Evolutionary conservation across 1,140 invertebrate genomes (phyloP).

Genomic region (Hormaphis cornu): DNA sequence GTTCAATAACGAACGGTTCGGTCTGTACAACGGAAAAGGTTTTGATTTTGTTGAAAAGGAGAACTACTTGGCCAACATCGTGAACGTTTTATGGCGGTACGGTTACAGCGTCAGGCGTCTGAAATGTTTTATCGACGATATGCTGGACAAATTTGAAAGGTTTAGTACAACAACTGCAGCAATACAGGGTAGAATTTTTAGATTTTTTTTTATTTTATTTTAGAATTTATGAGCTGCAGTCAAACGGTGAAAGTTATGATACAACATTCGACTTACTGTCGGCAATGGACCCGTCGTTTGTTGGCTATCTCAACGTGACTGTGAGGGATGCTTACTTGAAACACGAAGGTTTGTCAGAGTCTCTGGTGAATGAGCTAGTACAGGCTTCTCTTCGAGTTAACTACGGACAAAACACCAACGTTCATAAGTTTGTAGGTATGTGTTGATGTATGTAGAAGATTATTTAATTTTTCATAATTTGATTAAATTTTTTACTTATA

Average conservation of each 20-base stretch:
- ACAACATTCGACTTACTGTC: constrained; percentile 36
- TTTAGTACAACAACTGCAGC: too few species aligned
- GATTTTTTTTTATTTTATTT: constrained; percentile 34
- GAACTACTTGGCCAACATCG: constrained; percentile 42
- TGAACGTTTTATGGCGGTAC: constrained; percentile 46
- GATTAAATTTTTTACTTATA: too few species aligned
- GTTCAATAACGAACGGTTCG: constrained; percentile 36
- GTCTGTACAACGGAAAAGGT: constrained; percentile 45
- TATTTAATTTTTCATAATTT: background rate
- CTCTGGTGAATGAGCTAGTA: constrained; percentile 52
- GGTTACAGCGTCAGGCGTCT: constrained; percentile 44
- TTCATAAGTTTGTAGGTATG: constrained; percentile 55
- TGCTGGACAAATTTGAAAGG: constrained; percentile 44
- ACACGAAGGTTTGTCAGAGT: constrained; percentile 39
- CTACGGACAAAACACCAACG: constrained; percentile 53
- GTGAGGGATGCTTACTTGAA: constrained; percentile 37
- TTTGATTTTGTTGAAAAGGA: constrained; percentile 44
- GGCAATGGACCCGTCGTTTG: constrained; percentile 32
- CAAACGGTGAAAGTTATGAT: constrained; percentile 43
- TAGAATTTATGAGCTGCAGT: constrained; percentile 49
- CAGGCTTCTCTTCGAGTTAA: constrained; percentile 49
- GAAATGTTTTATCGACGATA: constrained; percentile 40
- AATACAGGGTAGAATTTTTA: background rate
- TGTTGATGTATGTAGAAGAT: background rate
- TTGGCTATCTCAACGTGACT: constrained; percentile 22